Percentiles rank a stretch among this genome's conserved stretches.
phyloP scores from a whole-genome alignment of 1,140 invertebrate genomes.

The Adoxophyes honmai region DNA sequence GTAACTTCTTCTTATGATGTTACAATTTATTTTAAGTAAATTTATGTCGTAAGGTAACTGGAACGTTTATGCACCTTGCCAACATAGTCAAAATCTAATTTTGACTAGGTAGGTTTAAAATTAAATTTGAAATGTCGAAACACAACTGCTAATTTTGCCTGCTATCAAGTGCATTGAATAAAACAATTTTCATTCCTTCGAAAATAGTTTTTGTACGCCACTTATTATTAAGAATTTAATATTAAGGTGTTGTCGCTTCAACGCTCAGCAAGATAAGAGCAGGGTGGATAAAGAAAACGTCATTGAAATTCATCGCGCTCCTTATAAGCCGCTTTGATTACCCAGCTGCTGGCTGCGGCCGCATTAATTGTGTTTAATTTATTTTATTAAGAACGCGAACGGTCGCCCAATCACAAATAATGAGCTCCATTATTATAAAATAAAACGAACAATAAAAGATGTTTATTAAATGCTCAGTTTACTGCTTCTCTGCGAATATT shows the following conservation, averaged over 20 bases:
- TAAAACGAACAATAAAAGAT: background rate
- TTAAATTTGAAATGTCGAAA: too few species aligned
- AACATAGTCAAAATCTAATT: too few species aligned
- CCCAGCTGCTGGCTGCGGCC: background rate
- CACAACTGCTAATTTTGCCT: too few species aligned
- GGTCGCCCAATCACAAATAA: background rate
- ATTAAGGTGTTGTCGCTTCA: too few species aligned
- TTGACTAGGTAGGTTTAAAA: too few species aligned
- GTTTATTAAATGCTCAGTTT: conserved; percentile 6
- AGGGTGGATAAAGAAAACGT: background rate
- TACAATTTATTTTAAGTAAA: conserved; percentile 32
- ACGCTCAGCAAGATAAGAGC: background rate
- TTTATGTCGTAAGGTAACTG: too few species aligned
- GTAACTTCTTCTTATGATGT: conserved; percentile 39
- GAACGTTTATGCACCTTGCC: too few species aligned
- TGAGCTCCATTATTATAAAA: background rate
- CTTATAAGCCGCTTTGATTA: background rate
- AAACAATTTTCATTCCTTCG: too few species aligned
- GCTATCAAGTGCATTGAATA: too few species aligned
- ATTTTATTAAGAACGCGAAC: conserved; percentile 7
- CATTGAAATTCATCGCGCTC: background rate
- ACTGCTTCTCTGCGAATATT: conserved; percentile 1
- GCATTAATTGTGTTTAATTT: conserved; percentile 8
- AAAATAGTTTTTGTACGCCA: too few species aligned
- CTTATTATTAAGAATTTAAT: too few species aligned